Base-by-base conservation (phyloP, 1,140 invertebrate species). In the Bombus turneri region DNA sequence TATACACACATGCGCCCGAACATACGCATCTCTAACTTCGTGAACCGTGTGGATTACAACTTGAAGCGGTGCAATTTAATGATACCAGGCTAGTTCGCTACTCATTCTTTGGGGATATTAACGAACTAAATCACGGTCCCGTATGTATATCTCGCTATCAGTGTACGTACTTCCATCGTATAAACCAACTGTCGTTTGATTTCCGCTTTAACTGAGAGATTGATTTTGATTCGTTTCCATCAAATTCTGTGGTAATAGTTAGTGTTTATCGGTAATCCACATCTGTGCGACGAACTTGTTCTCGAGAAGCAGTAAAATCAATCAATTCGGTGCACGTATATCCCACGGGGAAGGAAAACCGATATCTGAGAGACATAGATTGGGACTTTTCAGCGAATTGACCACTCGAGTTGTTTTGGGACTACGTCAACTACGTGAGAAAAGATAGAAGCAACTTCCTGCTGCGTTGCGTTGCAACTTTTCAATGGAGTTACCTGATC, bases 321-420 rank as follows among this genome's bases (percentile, higher is more conserved):
- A 88, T 90, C 86, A 85, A 90, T 86, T 86, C 64, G 22, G 41
- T 6, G 66, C 83, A 88, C 80, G 83, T 86, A 53, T 31, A 28
- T 69, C 86, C 82, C 39, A 12, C 2, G 59, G 15, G 81, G 66
- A 8, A 13, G n/a, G 4, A 15, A 84, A 87, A 77, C 73, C 75
- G 79, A 85, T 90, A 87, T 85, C 75, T n/a, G 76, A 43, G 68
- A 73, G 77, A 86, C 75, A 64, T 75, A 53, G 47, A 68, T 74
- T 62, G 59, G 41, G 72, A 88, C 41, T 87, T 81, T 83, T 83
- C 62, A 83, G 41, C 71, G 71, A 89, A 88, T 89, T 79, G 88
- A 86, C 88, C 76, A 78, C 75, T 86, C 80, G 59, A 47, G 76
- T 41, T 82, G 76, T 82, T 76, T 75, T 43, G 75, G 47, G 72